A percentile compares a stretch with the other conserved stretches of the same genome.
phyloP scores from a whole-genome alignment of 1,140 invertebrate genomes.

The Atta texana region DNA sequence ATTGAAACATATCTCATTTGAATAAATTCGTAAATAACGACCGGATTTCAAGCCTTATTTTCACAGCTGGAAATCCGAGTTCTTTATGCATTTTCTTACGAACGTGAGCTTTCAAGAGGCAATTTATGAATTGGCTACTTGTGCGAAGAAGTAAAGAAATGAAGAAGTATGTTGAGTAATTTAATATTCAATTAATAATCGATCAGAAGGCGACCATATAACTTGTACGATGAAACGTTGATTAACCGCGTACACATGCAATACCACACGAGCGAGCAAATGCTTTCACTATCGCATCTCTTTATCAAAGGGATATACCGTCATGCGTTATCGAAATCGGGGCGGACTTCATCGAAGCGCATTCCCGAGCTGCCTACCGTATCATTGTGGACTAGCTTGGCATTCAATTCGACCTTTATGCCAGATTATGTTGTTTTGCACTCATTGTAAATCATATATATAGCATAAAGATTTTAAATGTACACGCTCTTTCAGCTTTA shows the following conservation, averaged over 20 bases:
- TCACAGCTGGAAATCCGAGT: constrained; percentile 21
- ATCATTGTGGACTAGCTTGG: not conserved
- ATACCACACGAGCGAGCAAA: not conserved
- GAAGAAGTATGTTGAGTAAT: constrained; percentile 24
- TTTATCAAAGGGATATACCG: constrained; percentile 28
- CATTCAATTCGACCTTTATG: constrained; percentile 22
- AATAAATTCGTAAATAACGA: constrained; percentile 35
- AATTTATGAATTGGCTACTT: constrained; percentile 43
- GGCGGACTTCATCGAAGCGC: constrained; percentile 16
- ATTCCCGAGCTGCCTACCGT: constrained; percentile 18
- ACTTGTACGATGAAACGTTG: constrained; percentile 30
- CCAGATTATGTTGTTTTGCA: not conserved
- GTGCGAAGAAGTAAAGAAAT: constrained; percentile 17
- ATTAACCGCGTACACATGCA: constrained; percentile 29
- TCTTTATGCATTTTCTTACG: constrained; percentile 11
- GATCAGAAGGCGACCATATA: constrained; percentile 6
- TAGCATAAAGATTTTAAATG: too few species aligned
- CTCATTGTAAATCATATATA: not conserved
- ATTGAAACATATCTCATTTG: constrained; percentile 36
- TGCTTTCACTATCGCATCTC: constrained; percentile 15
- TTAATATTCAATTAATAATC: constrained; percentile 55
- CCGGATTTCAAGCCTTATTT: constrained; percentile 7
- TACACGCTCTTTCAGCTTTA: too few species aligned
- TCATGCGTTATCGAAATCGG: constrained; percentile 41
- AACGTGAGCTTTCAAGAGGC: constrained; percentile 9